Percentiles rank a stretch among this genome's conserved stretches.
Conservation (phyloP, 2,113 vertebrate genomes). For the Takifugu flavidus region DNA sequence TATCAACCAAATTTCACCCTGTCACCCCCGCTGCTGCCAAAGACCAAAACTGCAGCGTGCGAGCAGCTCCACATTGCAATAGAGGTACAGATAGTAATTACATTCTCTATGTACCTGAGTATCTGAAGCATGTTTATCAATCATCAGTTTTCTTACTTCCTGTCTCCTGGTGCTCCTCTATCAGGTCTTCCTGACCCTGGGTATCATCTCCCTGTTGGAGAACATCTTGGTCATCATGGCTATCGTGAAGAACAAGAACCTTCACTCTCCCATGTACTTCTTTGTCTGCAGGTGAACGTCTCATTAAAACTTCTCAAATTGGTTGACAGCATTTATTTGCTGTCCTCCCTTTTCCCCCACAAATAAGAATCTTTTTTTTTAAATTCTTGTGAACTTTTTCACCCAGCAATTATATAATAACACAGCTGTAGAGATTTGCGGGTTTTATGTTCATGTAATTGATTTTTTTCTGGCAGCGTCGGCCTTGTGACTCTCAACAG, state of each 20-base stretch:
- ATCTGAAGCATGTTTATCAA: not conserved
- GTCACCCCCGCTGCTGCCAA: conserved; percentile 24
- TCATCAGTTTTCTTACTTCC: not conserved
- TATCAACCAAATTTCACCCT: conserved; percentile 51
- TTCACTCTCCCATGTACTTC: conserved; percentile 97
- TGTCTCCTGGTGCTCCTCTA: not conserved
- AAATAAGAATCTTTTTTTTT: not conserved
- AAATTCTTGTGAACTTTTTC: not conserved
- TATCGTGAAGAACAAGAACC: conserved; percentile 91
- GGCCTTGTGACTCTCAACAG: not conserved
- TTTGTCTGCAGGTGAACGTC: conserved; percentile 81
- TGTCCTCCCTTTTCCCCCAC: not conserved
- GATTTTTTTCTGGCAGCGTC: not conserved
- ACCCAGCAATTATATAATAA: not conserved
- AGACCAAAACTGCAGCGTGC: conserved; percentile 66
- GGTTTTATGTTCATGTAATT: not conserved
- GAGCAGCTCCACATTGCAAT: conserved; percentile 82
- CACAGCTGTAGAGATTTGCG: not conserved
- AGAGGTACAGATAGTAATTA: conserved; percentile 58
- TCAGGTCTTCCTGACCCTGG: conserved; percentile 85
- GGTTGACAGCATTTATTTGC: no score
- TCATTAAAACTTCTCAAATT: no score
- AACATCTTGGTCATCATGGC: conserved; percentile 92
- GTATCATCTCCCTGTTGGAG: conserved; percentile 90
- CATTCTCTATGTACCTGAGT: not conserved